Percentiles rank a stretch among this genome's conserved stretches.
Conservation (phyloP, 1,140 invertebrate genomes). For the Coelopa frigida region DNA sequence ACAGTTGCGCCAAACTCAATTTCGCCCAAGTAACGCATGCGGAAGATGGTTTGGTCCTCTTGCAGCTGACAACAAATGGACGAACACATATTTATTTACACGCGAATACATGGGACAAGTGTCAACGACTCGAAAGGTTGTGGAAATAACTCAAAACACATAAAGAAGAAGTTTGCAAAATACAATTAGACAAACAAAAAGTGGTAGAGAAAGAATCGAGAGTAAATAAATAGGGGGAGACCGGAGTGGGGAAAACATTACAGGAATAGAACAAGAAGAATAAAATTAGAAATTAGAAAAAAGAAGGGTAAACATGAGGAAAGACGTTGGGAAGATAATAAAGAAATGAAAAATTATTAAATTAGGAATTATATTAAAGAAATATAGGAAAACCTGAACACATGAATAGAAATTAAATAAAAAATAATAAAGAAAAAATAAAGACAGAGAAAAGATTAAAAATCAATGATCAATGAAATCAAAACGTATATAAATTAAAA, state of each 20-base stretch:
- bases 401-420: constrained; percentile 14
- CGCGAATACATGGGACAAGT: neutral
- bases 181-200: constrained; percentile 15
- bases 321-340: neutral
- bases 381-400: constrained; percentile 2
- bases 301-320: neutral
- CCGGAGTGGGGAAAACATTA: too few species aligned
- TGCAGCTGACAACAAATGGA: constrained; percentile 25
- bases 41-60: constrained; percentile 44
- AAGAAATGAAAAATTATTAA: too few species aligned
- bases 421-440: constrained; percentile 18
- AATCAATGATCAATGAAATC: neutral
- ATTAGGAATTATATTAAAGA: too few species aligned
- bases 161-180: constrained; percentile 16
- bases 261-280: constrained; percentile 8
- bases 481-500: neutral
- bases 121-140: too few species aligned
- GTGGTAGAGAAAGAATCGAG: neutral
- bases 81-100: neutral
- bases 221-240: too few species aligned
- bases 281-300: neutral
- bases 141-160: constrained; percentile 16
- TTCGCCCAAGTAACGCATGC: constrained; percentile 44
- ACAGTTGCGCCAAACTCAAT: constrained; percentile 44
- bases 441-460: constrained; percentile 1